These are phyloP conservation scores for Drosophila paracracens DNA, from an alignment of 2,888 invertebrate genomes.

Conservation along the genomic window DNA sequence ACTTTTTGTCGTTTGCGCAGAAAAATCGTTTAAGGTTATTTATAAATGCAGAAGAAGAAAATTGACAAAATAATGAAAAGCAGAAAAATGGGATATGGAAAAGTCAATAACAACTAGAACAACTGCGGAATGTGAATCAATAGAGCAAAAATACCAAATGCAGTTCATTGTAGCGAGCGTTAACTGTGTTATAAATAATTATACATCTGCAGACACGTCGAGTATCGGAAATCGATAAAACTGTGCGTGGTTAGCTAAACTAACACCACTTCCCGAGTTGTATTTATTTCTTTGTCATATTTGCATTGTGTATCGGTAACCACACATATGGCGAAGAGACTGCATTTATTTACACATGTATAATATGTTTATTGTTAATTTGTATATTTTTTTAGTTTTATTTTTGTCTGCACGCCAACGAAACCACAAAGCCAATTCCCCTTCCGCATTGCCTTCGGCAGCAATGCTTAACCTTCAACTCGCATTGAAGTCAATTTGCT, in stretches of 20 bases:
- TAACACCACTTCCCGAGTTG: slow-evolving; percentile 41
- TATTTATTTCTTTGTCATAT: slow-evolving; percentile 14
- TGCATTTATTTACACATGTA: slow-evolving; percentile 49
- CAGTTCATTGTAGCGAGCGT: background rate
- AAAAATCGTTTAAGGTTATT: slow-evolving; percentile 74
- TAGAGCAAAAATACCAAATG: background rate
- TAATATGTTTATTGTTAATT: slow-evolving; percentile 30
- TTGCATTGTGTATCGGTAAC: slow-evolving; percentile 27
- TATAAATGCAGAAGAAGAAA: slow-evolving; percentile 55
- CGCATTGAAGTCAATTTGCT: slow-evolving; percentile 75
- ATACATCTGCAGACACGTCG: background rate
- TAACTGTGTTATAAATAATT: background rate
- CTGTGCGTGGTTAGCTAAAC: slow-evolving; percentile 9
- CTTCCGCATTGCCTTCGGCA: slow-evolving; percentile 53
- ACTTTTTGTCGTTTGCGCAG: slow-evolving; percentile 67
- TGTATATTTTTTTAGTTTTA: slow-evolving; percentile 23
- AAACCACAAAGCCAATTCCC: slow-evolving; percentile 42
- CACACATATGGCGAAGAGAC: slow-evolving; percentile 33
- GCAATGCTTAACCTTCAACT: slow-evolving; percentile 74
- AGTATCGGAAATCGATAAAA: slow-evolving; percentile 52
- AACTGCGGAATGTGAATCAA: background rate
- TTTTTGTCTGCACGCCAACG: slow-evolving; percentile 22
- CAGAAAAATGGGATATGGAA: slow-evolving; percentile 15
- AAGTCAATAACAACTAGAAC: background rate
- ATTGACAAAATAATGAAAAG: slow-evolving; percentile 16